Conservation (phyloP, 2,797 vertebrate species). For the Crenuchus spilurus region DNA sequence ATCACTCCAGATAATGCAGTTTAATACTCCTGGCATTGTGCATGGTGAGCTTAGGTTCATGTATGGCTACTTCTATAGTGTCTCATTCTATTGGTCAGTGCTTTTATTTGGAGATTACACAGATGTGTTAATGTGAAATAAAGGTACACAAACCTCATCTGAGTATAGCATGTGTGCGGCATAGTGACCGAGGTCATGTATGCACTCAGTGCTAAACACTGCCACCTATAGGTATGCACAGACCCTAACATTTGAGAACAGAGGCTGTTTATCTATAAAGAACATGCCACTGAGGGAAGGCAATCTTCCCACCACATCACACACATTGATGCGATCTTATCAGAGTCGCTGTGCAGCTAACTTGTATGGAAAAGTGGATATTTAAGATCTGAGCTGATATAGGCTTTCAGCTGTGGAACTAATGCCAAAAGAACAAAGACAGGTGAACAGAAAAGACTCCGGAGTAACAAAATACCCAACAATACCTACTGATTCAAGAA, state of each 20-base stretch:
- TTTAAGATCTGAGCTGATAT: conserved; percentile 43
- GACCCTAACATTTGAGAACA: background rate
- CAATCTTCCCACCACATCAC: conserved; percentile 47
- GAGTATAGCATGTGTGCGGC: background rate
- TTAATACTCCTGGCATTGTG: too few species aligned
- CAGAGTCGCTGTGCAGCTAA: conserved; percentile 10
- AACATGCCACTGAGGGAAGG: conserved; percentile 32
- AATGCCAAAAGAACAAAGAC: conserved; percentile 30
- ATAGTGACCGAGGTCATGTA: background rate
- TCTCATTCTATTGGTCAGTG: too few species aligned
- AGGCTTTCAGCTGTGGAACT: conserved; percentile 26
- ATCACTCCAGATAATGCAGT: too few species aligned
- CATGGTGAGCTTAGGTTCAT: too few species aligned
- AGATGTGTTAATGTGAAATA: background rate
- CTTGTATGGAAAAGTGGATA: conserved; percentile 14
- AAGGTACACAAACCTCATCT: background rate
- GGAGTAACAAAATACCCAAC: conserved; percentile 13
- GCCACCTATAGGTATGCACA: conserved; percentile 44
- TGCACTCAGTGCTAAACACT: conserved; percentile 18
- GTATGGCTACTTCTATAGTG: too few species aligned
- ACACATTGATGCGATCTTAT: conserved; percentile 37
- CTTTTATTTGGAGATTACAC: too few species aligned
- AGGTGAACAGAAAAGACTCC: conserved; percentile 6
- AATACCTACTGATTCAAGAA: conserved; percentile 22
- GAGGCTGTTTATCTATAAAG: conserved; percentile 31